A percentile compares a stretch with the other conserved stretches of the same genome.
phyloP scores from a whole-genome alignment of 2,113 vertebrate species.

The Larimichthys crocea region DNA sequence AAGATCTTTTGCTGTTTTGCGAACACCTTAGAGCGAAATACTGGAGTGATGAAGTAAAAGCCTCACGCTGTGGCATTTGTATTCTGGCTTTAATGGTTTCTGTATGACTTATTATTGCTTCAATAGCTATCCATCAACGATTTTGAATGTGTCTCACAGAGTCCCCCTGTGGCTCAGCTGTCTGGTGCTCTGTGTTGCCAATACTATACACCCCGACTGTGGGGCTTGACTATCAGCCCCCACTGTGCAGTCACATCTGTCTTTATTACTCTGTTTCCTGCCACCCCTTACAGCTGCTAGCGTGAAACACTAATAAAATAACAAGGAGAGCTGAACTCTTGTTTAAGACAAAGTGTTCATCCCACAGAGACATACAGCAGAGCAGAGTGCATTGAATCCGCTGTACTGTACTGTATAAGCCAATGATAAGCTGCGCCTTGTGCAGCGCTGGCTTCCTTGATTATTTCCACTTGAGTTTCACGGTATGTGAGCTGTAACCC shows the following conservation, averaged over 20 bases:
- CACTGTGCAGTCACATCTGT: constrained; percentile 64
- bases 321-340: constrained; percentile 39
- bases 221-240: constrained; percentile 45
- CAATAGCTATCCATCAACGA: constrained; percentile 49
- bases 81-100: constrained; percentile 41
- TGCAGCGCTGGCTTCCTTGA: constrained; percentile 48
- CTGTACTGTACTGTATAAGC: constrained; percentile 33
- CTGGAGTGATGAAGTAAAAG: constrained; percentile 24
- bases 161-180: constrained; percentile 54
- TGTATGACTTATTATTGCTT: constrained; percentile 29
- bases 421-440: constrained; percentile 24
- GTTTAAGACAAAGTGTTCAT: constrained; percentile 32
- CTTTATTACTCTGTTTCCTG: constrained; percentile 63
- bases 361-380: constrained; percentile 23
- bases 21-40: constrained; percentile 30
- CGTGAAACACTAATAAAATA: constrained; percentile 50
- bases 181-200: constrained; percentile 47
- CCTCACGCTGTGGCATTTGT: constrained; percentile 49
- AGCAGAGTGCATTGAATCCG: constrained; percentile 20
- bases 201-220: constrained; percentile 35
- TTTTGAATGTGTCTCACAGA: constrained; percentile 38
- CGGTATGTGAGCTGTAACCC: constrained; percentile 56
- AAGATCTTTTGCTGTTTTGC: constrained; percentile 20
- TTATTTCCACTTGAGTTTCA: constrained; percentile 61
- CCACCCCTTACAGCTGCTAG: constrained; percentile 42